Percentiles rank a stretch among this genome's conserved stretches.
phyloP scores from a whole-genome alignment of 2,797 vertebrate genomes.

The Rhynchotus rufescens region DNA sequence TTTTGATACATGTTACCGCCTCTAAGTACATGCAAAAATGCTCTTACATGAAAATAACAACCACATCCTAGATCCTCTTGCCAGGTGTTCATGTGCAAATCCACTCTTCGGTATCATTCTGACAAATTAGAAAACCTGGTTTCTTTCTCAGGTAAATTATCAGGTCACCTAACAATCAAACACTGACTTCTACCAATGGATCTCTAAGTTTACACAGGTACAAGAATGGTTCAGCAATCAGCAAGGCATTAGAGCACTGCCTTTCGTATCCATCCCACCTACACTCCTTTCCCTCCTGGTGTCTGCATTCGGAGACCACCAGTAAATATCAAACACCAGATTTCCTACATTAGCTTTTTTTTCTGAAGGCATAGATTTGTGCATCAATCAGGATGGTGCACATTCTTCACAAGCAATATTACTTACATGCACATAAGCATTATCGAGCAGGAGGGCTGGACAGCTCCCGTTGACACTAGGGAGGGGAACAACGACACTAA shows the following conservation, averaged over 20 bases:
- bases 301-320: neutral
- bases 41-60: neutral
- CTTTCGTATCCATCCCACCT: accelerated
- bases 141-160: neutral
- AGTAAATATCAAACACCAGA: neutral
- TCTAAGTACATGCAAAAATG: neutral
- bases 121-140: neutral
- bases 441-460: neutral
- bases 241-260: neutral
- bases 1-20: neutral
- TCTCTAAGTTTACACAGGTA: neutral
- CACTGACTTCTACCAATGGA: neutral
- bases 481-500: neutral
- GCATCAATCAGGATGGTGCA: neutral
- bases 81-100: neutral
- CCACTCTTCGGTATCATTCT: neutral
- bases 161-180: neutral
- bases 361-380: neutral
- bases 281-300: neutral
- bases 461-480: neutral
- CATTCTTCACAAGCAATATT: neutral
- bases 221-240: neutral
- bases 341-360: neutral
- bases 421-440: neutral
- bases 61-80: neutral